Conservation (phyloP, 2,797 vertebrate genomes). For the Smutsia gigantea region DNA sequence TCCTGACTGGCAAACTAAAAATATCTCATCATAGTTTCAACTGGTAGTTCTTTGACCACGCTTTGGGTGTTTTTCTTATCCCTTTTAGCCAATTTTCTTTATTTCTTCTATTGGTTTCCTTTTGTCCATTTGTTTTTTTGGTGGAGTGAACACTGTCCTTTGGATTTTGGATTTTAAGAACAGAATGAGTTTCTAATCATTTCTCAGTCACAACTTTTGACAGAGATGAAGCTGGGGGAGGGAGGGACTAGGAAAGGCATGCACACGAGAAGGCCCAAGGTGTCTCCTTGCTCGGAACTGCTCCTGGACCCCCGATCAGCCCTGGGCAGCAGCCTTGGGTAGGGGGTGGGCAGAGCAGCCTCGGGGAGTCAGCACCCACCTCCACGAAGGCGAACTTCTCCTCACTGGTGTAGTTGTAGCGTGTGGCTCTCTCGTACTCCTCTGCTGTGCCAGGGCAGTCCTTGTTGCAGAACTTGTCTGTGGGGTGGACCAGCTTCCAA, state of each 20-base stretch:
- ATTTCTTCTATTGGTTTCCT: neutral
- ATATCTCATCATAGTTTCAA: neutral
- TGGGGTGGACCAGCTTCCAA: slow-evolving; percentile 99
- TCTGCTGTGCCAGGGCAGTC: slow-evolving; percentile 98
- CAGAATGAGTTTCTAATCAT: neutral
- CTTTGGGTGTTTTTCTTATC: neutral
- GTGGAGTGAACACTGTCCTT: neutral
- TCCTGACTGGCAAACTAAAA: neutral
- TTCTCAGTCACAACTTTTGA: neutral
- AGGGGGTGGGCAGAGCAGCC: rapidly evolving
- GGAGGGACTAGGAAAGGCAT: rapidly evolving
- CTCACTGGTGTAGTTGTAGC: slow-evolving; percentile 99
- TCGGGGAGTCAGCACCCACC: slow-evolving; percentile 82
- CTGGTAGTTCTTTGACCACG: neutral
- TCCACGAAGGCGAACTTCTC: slow-evolving; percentile 99
- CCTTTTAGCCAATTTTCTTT: neutral
- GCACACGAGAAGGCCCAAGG: rapidly evolving
- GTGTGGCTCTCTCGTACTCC: slow-evolving; percentile 97
- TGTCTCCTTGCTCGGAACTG: neutral
- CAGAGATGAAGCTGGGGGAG: neutral
- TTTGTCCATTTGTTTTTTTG: neutral
- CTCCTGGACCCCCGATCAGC: rapidly evolving
- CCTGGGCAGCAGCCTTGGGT: rapidly evolving
- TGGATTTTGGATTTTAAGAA: neutral
- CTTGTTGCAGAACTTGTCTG: slow-evolving; percentile 99